A percentile compares a stretch with the other conserved stretches of the same genome.
These are phyloP conservation scores for Syngnathoides biaculeatus DNA, from an alignment of 2,113 vertebrate genomes.

Conservation along the genomic window DNA sequence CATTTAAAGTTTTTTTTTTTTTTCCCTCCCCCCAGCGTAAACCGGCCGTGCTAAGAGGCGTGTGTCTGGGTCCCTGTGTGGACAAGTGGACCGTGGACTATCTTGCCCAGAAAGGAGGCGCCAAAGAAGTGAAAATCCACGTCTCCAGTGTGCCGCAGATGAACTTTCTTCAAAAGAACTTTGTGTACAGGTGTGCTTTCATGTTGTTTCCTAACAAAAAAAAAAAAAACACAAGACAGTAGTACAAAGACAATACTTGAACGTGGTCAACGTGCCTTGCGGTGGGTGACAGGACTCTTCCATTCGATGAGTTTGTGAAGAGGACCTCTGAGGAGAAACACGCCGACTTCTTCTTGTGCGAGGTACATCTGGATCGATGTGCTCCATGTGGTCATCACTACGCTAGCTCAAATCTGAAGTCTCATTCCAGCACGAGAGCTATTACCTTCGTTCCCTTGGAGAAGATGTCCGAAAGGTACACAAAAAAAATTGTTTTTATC, in stretches of 20 bases:
- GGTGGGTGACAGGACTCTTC: constrained; percentile 78
- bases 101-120: constrained; percentile 73
- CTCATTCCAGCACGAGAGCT: constrained; percentile 83
- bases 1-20: background rate
- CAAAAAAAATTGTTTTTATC: background rate
- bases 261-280: background rate
- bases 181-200: constrained; percentile 84
- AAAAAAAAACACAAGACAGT: no score
- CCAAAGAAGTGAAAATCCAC: constrained; percentile 85
- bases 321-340: constrained; percentile 87
- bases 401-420: background rate
- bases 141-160: constrained; percentile 83
- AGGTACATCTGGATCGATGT: constrained; percentile 69
- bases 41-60: constrained; percentile 82
- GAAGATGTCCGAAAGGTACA: constrained; percentile 88
- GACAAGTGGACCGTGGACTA: constrained; percentile 86
- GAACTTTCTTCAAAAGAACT: constrained; percentile 96
- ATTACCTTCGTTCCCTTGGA: constrained; percentile 92
- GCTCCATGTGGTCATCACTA: background rate
- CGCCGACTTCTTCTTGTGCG: constrained; percentile 83
- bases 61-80: constrained; percentile 81
- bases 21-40: constrained; percentile 71
- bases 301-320: constrained; percentile 84
- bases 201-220: background rate
- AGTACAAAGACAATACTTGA: background rate